These are phyloP conservation scores for Lytechinus pictus DNA, from an alignment of 35 echinoderm and acorn worm species.

Conservation along the genomic window DNA sequence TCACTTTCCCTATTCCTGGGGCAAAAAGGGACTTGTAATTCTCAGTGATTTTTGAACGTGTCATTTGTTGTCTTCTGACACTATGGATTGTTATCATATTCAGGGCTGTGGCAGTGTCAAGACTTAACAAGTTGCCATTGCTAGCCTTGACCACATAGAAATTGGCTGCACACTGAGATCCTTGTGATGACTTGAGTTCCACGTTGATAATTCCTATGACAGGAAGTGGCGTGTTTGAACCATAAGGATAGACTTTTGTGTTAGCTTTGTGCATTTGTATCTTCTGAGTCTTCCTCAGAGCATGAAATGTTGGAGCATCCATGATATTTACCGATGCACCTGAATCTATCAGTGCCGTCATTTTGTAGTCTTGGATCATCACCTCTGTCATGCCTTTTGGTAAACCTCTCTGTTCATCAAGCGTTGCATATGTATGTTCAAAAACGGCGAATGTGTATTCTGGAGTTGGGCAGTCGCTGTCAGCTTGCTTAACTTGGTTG, in stretches of 20 bases:
- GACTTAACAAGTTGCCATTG: not conserved
- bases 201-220: not conserved
- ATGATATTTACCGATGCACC: slow-evolving; percentile 52
- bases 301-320: not conserved
- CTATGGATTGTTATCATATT: slow-evolving; percentile 23
- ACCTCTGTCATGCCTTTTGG: no score
- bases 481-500: no score
- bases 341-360: slow-evolving; percentile 41
- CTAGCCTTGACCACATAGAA: slow-evolving; percentile 14
- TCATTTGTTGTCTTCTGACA: not conserved
- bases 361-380: no score
- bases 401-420: no score
- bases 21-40: slow-evolving; percentile 5
- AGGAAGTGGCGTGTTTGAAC: slow-evolving; percentile 23
- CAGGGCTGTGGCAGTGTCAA: slow-evolving; percentile 41
- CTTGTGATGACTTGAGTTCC: not conserved
- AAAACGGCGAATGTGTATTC: no score
- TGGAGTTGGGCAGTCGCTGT: no score
- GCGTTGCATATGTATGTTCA: no score
- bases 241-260: slow-evolving; percentile 28
- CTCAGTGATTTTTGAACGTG: not conserved
- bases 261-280: not conserved
- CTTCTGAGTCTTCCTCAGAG: not conserved
- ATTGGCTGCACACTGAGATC: not conserved
- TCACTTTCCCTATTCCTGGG: slow-evolving; percentile 56